Percentiles rank a stretch among this genome's conserved stretches.
Evolutionary conservation across 2,888 invertebrate species (phyloP).

Genomic region (Molanna angustata): DNA sequence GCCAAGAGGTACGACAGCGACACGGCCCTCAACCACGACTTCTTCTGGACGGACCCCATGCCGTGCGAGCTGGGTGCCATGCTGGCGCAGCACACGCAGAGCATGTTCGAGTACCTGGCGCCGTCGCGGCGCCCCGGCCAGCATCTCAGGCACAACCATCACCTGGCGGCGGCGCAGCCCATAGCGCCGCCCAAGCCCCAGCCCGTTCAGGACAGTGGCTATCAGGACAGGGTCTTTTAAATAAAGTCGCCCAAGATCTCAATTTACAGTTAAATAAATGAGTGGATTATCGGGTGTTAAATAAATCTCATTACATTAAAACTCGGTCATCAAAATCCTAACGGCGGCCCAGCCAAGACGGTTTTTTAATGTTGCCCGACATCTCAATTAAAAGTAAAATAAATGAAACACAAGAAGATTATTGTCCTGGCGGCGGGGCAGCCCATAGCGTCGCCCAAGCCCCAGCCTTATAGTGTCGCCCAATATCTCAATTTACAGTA

Average conservation of each 20-base stretch:
- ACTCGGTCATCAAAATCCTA: no score
- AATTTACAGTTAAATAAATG: not conserved
- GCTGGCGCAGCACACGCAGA: constrained; percentile 85
- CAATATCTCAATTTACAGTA: not conserved
- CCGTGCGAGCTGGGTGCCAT: constrained; percentile 88
- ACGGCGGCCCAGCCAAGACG: no score
- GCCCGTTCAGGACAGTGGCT: constrained; percentile 69
- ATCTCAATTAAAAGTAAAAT: no score
- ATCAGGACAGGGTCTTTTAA: constrained; percentile 83
- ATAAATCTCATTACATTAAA: no score
- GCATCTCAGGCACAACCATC: constrained; percentile 68
- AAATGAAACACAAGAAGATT: no score
- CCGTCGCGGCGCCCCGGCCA: constrained; percentile 69
- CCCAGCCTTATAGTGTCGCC: constrained; percentile 39
- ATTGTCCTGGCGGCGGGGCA: constrained; percentile 47
- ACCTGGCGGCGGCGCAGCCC: constrained; percentile 49
- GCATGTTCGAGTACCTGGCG: constrained; percentile 93
- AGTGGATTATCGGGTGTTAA: no score
- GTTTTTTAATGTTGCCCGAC: no score
- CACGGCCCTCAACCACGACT: constrained; percentile 93
- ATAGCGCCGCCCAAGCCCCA: constrained; percentile 47
- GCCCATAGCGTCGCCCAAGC: constrained; percentile 42
- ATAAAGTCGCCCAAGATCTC: not conserved
- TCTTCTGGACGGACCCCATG: constrained; percentile 98
- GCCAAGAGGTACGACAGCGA: constrained; percentile 84